Base-by-base conservation (phyloP, 2,888 invertebrate genomes). In the Leptogaster cylindrica region DNA sequence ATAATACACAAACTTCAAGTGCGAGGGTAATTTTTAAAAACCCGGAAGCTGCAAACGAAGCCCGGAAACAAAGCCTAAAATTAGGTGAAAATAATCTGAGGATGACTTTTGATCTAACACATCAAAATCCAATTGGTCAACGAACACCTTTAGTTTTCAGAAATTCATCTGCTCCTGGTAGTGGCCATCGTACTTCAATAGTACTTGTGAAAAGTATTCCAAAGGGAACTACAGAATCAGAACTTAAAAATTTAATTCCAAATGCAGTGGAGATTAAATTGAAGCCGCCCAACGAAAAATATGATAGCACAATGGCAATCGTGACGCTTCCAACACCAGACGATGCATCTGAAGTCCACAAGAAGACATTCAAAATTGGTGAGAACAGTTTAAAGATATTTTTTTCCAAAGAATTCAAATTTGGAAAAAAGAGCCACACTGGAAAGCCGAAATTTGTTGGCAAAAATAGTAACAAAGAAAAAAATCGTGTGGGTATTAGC, bases 311-410 rank as follows among this genome's bases (percentile, higher is more conserved):
- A 7, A 39, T 10, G 2, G 58, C 58, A 7, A 58, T 41, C 7
- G 41, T 58, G 10, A 58, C 58, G 23, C 12, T 58, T 23, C 39
- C 39, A 8, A 58, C 58, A 23, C 58, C 58, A 25, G 5, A 39
- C 3, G 25, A 14, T 20, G 58, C 58, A 2, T 39, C 58, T 16
- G 3, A 10, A 14, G 39, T 23, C 27, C 12, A 12, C 7, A 39
- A 8, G 14, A 58, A 14, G 8, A 39, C 36, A 41, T 8, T n/a
- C 8, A 39, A 58, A 39, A 39, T 58, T 5, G 23, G 39, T 14
- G 39, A 39, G 7, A 58, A 39, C 10, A 5, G 12, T 1, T 14
- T 58, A 14, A 20, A n/a, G n/a, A 33, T 36, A 10, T 6, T 2
- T 4, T 55, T 33, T 33, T 27, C 20, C n/a, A n/a, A n/a, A n/a